Percentiles rank a stretch among this genome's conserved stretches.
phyloP scores from a whole-genome alignment of 2,113 vertebrate genomes.

The Eolophus roseicapilla region DNA sequence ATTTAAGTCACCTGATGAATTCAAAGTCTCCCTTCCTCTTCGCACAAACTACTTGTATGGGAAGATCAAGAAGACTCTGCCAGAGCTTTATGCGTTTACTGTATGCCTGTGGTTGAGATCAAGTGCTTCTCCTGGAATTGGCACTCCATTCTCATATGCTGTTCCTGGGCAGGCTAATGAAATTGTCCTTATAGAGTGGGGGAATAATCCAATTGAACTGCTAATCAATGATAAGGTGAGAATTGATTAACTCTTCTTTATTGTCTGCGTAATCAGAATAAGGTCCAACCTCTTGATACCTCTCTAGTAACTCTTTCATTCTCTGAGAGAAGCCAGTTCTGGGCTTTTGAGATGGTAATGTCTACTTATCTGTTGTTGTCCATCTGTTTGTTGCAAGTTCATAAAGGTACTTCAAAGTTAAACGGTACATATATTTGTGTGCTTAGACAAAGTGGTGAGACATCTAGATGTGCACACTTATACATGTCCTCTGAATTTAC shows the following conservation, averaged over 20 bases:
- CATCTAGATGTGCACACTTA: not conserved
- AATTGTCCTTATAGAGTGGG: slow-evolving; percentile 98
- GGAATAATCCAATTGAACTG: slow-evolving; percentile 95
- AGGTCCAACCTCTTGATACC: not conserved
- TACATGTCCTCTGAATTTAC: not conserved
- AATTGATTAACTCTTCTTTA: fast-evolving
- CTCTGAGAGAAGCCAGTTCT: not conserved
- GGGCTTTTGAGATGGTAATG: not conserved
- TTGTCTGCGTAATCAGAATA: fast-evolving
- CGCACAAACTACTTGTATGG: slow-evolving; percentile 97
- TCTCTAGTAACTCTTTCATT: not conserved
- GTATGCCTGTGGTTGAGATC: slow-evolving; percentile 97
- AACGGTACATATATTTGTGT: not conserved
- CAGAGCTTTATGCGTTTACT: slow-evolving; percentile 95
- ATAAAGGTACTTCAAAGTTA: not conserved
- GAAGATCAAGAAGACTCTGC: slow-evolving; percentile 94
- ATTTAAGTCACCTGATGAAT: slow-evolving; percentile 95
- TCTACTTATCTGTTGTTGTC: not conserved
- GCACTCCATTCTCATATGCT: slow-evolving; percentile 94
- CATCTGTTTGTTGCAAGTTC: not conserved
- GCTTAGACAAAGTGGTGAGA: not conserved
- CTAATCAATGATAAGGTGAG: slow-evolving; percentile 96
- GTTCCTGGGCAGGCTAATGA: slow-evolving; percentile 96
- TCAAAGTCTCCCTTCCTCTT: slow-evolving; percentile 93
- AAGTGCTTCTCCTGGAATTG: slow-evolving; percentile 89